Base-by-base conservation (phyloP, 2,797 vertebrate genomes). In the Ceryle rudis region DNA sequence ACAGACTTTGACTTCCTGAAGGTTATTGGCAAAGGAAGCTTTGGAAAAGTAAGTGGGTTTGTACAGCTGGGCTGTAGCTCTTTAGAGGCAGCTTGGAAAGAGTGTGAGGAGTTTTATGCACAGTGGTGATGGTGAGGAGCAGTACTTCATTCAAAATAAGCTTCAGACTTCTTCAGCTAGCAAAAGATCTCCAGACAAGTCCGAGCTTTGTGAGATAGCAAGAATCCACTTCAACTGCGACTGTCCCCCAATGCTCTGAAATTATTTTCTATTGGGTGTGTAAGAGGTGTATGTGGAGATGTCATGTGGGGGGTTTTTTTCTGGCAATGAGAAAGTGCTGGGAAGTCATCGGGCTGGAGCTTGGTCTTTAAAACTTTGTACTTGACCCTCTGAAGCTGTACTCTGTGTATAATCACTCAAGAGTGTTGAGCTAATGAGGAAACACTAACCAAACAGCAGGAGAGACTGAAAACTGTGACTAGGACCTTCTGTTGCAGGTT, bases 1-100 rank as follows among this genome's bases (percentile, higher is more conserved):
- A 99, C 99, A n/a, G 99, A 99, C 98, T 99, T 99, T 96, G 99
- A 99, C 96, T 99, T 99, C 97, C 97, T 99, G 96, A 98, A 99
- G 61, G 98, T 99, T 97, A 99, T 99, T 97, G 99, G 99, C 85
- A 99, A 99, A 98, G 99, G 99, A 93, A 99, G 99, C 86, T 99
- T 99, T 96, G 99, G 99, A 96, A 99, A 99, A 98, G 99, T 99
- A 98, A 98, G 98, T 97, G 83, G 25, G 41, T 16, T 65, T 93
- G 10, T 46, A 26, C 12, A 21, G 69, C 44, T 58, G 70, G n/a
- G 66, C 10, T 71, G 19, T 20, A 42, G 81, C 5, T 49, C 44
- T 70, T 46, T 17, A 62, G 19, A 31, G 16, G 20, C 33, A 52
- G 47, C 44, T 51, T 79, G 35, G 42, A 5, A 69, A 79, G 62